These are phyloP conservation scores for Pristionchus fissidentatus DNA, from an alignment of 2,888 invertebrate genomes.

Conservation along the genomic window DNA sequence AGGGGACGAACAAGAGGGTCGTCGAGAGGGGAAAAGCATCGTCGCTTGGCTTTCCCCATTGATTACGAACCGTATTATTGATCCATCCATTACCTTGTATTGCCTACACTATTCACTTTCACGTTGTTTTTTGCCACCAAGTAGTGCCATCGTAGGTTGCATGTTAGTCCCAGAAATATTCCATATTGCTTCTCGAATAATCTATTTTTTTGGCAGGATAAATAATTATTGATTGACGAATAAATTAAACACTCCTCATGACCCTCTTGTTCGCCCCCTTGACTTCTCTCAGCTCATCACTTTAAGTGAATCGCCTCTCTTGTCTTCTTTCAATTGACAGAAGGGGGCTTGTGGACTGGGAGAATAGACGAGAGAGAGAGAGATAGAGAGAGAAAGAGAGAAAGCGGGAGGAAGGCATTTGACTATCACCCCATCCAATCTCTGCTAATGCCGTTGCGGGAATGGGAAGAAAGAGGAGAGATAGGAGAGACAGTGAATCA, in stretches of 20 bases:
- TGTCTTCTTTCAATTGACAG: constrained; percentile 29
- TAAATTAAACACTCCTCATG: neutral
- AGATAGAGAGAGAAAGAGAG: neutral
- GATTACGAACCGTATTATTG: too few relatives aligned
- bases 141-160: too few relatives aligned
- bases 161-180: too few relatives aligned
- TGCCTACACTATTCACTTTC: too few relatives aligned
- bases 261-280: neutral
- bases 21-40: too few relatives aligned
- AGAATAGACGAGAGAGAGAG: neutral
- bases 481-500: constrained; percentile 30
- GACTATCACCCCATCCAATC: constrained; percentile 32
- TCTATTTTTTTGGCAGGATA: too few relatives aligned
- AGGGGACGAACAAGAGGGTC: too few relatives aligned
- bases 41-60: too few relatives aligned
- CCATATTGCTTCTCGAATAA: too few relatives aligned
- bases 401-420: neutral
- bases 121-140: too few relatives aligned
- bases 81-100: too few relatives aligned
- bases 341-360: constrained; percentile 2
- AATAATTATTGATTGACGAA: too few relatives aligned
- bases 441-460: constrained; percentile 37
- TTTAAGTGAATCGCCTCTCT: constrained; percentile 20
- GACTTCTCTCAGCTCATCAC: neutral
- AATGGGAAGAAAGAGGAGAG: neutral